Conservation (phyloP, 2,113 vertebrate species). For the Odontesthes bonariensis region DNA sequence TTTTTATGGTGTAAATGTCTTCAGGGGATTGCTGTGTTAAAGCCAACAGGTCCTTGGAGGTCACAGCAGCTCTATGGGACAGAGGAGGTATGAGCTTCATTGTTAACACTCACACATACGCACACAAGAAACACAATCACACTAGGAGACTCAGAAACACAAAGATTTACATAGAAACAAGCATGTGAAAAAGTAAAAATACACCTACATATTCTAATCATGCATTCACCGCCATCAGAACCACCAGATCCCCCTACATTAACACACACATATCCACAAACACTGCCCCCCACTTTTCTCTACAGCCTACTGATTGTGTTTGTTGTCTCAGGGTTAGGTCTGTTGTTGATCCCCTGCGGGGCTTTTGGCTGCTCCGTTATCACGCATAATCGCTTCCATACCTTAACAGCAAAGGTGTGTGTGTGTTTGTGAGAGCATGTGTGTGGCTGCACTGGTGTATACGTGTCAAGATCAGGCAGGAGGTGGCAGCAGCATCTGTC, state of each 20-base stretch:
- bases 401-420: slow-evolving; percentile 60
- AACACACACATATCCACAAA: slow-evolving; percentile 49
- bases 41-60: slow-evolving; percentile 69
- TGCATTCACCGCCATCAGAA: slow-evolving; percentile 3
- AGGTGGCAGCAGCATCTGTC: slow-evolving; percentile 49
- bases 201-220: slow-evolving; percentile 45
- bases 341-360: slow-evolving; percentile 76
- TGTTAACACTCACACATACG: slow-evolving; percentile 41
- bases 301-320: slow-evolving; percentile 73
- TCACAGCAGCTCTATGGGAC: slow-evolving; percentile 56
- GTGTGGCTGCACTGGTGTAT: slow-evolving; percentile 57
- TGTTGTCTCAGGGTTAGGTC: slow-evolving; percentile 77
- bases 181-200: slow-evolving; percentile 1
- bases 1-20: slow-evolving; percentile 78
- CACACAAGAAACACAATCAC: slow-evolving; percentile 38
- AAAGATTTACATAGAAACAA: slow-evolving; percentile 27
- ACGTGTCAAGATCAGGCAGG: slow-evolving; percentile 60
- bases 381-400: slow-evolving; percentile 79
- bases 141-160: slow-evolving; percentile 16
- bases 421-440: slow-evolving; percentile 54
- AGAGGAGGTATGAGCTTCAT: slow-evolving; percentile 25
- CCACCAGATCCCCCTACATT: slow-evolving; percentile 16
- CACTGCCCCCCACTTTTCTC: slow-evolving; percentile 35
- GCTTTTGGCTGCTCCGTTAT: slow-evolving; percentile 68
- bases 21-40: slow-evolving; percentile 72